Evolutionary conservation across 2,113 vertebrate species (phyloP).

Genomic region (Beaufortia kweichowensis): DNA sequence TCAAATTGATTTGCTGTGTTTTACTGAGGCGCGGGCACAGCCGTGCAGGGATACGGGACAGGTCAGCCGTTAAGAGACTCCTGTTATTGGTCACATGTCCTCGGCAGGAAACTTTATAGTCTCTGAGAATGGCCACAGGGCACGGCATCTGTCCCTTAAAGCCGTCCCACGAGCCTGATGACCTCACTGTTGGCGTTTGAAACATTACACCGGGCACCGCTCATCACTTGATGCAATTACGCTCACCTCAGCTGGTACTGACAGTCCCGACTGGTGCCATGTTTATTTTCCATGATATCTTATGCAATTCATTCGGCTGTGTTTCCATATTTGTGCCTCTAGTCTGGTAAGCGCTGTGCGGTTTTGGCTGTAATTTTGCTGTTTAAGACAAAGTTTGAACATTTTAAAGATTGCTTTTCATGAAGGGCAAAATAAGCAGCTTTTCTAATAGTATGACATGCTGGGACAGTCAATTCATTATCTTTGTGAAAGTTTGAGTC

Average conservation of each 20-base stretch:
- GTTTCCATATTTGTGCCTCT: not conserved
- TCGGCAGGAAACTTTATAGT: not conserved
- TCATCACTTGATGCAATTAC: conserved; percentile 25
- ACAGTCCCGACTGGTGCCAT: not conserved
- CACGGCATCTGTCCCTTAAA: conserved; percentile 1
- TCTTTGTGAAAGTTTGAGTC: no score
- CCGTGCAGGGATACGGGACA: conserved; percentile 19
- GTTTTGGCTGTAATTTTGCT: not conserved
- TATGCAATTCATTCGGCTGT: conserved; percentile 2
- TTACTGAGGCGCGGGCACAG: conserved; percentile 57
- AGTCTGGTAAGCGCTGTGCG: no score
- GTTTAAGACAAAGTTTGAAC: not conserved
- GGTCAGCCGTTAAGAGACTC: conserved; percentile 6
- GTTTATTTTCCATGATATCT: conserved; percentile 1
- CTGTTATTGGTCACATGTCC: not conserved
- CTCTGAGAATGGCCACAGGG: conserved; percentile 17
- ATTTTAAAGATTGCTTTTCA: not conserved
- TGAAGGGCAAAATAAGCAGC: no score
- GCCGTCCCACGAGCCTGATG: conserved; percentile 18
- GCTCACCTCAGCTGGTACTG: conserved; percentile 31
- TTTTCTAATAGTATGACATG: no score
- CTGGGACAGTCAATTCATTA: no score
- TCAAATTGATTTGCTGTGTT: conserved; percentile 64
- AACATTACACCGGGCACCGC: conserved; percentile 24
- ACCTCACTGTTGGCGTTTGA: conserved; percentile 26